Base-by-base conservation (phyloP, 2,888 invertebrate genomes). In the Rhagonycha fulva region DNA sequence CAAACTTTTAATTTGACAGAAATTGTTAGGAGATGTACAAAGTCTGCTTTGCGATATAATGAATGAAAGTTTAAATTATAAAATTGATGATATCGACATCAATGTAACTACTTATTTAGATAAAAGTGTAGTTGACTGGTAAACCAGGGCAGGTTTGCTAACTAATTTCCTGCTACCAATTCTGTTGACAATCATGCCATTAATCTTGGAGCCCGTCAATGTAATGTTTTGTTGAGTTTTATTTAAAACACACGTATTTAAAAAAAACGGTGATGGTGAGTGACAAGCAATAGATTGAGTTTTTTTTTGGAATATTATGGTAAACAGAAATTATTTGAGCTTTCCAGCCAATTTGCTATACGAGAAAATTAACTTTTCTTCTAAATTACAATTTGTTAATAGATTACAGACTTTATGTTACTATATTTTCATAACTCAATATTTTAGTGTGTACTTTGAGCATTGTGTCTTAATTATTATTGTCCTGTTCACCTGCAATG, bases 261-360 rank as follows among this genome's bases (percentile, higher is more conserved):
- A 83, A 84, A 47, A 84, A 84, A 84, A 84, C 84, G 84, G 84
- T 85, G 85, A 84, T 86, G 86, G 86, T 85, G 85, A 86, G 84
- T 86, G 86, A 86, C 86, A 85, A 83, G 85, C 85, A 81, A 86
- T 86, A 86, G 86, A 86, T 86, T 85, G 85, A 85, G 24, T 24
- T 26, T 66, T 84, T 86, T 85, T 83, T 86, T 85, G n/a, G 0
- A 47, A 47, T 12, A n/a, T 19, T 47, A n/a, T 5, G 0, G 47
- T 2, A 47, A 47, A 47, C 7, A 47, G 7, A 47, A n/a, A 47
- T 2, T n/a, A 12, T 47, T 7, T 7, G n/a, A 47, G 9, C n/a
- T 4, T 47, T 32, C 12, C 32, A 12, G 11, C 32, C 32, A 32
- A 32, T 12, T 32, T 47, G 47, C 47, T n/a, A 7, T n/a, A 47